Percentiles rank a stretch among this genome's conserved stretches.
Evolutionary conservation across 2,113 vertebrate species (phyloP).

Genomic region (Hippocampus abdominalis): DNA sequence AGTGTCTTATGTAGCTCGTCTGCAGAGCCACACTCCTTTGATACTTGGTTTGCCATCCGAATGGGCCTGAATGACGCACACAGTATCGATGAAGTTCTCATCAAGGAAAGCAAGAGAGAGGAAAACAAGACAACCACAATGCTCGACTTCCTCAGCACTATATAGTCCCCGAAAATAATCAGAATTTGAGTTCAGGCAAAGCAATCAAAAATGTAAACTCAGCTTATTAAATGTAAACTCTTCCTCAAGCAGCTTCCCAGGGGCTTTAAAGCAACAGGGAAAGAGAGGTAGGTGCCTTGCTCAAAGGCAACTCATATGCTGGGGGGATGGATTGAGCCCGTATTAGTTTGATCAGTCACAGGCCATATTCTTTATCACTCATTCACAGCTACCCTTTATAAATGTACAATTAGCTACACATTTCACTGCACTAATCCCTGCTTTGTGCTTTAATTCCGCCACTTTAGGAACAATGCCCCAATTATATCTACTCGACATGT

Average conservation of each 20-base stretch:
- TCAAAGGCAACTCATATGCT: neutral
- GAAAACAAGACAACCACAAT: constrained; percentile 22
- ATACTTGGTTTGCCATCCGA: constrained; percentile 43
- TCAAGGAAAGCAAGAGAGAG: constrained; percentile 17
- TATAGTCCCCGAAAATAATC: constrained; percentile 23
- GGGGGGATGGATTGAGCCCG: neutral
- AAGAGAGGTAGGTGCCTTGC: neutral
- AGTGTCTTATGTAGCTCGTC: constrained; percentile 37
- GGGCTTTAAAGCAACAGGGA: neutral
- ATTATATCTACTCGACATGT: constrained; percentile 34
- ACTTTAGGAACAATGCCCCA: constrained; percentile 44
- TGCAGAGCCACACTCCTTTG: constrained; percentile 33
- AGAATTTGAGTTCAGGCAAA: neutral
- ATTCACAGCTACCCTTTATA: neutral
- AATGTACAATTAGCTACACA: constrained; percentile 10
- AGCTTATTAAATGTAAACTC: neutral
- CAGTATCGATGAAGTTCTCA: constrained; percentile 17
- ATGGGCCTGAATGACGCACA: constrained; percentile 45
- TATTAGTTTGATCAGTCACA: neutral
- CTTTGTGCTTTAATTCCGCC: constrained; percentile 25
- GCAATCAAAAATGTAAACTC: neutral
- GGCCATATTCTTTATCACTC: neutral
- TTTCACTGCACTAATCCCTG: constrained; percentile 1
- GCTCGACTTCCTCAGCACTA: constrained; percentile 36
- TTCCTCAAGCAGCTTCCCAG: neutral